Evolutionary conservation across 2,113 vertebrate species (phyloP).

Genomic region (Sciurus niger): DNA sequence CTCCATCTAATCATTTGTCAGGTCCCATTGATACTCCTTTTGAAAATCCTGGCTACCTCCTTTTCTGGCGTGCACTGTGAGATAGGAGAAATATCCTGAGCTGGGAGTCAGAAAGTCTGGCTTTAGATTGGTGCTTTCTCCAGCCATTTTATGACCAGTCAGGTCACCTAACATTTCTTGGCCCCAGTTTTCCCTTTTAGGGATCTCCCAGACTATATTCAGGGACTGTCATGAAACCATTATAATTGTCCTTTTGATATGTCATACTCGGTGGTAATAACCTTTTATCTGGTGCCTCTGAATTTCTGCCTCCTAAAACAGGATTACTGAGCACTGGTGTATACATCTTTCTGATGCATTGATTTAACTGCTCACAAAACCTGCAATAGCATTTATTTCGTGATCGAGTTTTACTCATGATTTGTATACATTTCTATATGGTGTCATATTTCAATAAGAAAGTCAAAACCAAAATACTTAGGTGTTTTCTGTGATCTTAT

Average conservation of each 20-base stretch:
- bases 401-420: not conserved
- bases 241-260: not conserved
- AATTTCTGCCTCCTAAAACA: not conserved
- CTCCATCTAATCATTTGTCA: not conserved
- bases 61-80: not conserved
- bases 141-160: not conserved
- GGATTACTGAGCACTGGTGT: not conserved
- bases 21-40: not conserved
- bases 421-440: not conserved
- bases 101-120: not conserved
- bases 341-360: not conserved
- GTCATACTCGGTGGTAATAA: not conserved
- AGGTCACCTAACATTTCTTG: not conserved
- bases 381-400: not conserved
- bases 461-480: not conserved
- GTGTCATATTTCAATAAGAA: not conserved
- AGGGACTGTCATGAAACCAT: not conserved
- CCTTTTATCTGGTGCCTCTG: not conserved
- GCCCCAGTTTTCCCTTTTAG: not conserved
- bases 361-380: not conserved
- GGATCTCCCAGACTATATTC: not conserved
- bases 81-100: not conserved
- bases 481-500: not conserved
- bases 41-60: not conserved
- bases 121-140: not conserved